Evolutionary conservation across 2,888 invertebrate species (phyloP).

Genomic region (Phortica magna): DNA sequence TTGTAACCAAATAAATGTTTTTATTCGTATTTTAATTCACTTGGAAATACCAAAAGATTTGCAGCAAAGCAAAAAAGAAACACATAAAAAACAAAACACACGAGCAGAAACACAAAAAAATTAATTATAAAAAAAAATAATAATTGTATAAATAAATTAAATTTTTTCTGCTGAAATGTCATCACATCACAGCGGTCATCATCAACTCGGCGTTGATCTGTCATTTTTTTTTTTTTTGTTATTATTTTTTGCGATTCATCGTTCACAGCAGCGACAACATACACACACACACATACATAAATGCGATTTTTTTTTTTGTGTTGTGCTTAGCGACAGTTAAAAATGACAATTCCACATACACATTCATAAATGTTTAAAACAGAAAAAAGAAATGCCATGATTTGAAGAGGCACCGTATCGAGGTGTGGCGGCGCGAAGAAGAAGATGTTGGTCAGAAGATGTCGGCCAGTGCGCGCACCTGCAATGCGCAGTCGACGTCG

Average conservation of each 20-base stretch:
- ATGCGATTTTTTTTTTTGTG: no score
- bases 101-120: constrained; percentile 50
- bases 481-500: not conserved
- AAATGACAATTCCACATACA: not conserved
- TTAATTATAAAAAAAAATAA: constrained; percentile 41
- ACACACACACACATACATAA: no score
- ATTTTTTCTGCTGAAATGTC: constrained; percentile 41
- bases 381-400: not conserved
- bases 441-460: no score
- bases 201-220: constrained; percentile 38
- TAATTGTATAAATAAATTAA: constrained; percentile 68
- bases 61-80: constrained; percentile 20
- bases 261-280: not conserved
- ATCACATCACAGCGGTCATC: constrained; percentile 34
- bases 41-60: no score
- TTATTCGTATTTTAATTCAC: no score
- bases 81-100: constrained; percentile 38
- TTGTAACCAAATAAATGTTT: no score
- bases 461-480: constrained; percentile 10
- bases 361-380: not conserved
- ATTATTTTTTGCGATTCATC: not conserved
- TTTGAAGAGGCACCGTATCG: no score
- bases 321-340: not conserved
- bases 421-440: not conserved
- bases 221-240: constrained; percentile 14